phyloP scores from a whole-genome alignment of 2,888 invertebrate genomes.

The Tetragnatha montana region DNA sequence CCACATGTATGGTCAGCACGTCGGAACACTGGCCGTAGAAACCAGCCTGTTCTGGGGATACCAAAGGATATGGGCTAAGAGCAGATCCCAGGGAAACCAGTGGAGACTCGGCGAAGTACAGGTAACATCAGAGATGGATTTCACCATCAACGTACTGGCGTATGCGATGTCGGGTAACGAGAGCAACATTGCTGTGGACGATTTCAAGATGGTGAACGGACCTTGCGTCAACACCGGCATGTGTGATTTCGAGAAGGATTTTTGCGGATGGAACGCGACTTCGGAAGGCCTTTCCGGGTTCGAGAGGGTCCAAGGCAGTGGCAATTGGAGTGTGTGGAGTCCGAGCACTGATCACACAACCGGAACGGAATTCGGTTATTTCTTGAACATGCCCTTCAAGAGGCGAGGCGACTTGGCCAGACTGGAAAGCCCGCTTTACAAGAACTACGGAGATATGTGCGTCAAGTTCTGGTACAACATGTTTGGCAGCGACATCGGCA shows the following conservation, averaged over 20 bases:
- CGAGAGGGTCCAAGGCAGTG: constrained; percentile 56
- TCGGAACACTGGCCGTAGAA: constrained; percentile 51
- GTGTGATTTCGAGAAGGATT: constrained; percentile 71
- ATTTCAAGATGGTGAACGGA: constrained; percentile 68
- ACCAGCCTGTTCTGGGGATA: neutral
- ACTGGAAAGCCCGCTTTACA: constrained; percentile 53
- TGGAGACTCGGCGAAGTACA: constrained; percentile 59
- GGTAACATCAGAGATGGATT: constrained; percentile 49
- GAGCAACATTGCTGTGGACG: constrained; percentile 71
- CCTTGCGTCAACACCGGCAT: constrained; percentile 46
- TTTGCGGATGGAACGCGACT: constrained; percentile 71
- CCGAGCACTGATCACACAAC: constrained; percentile 70
- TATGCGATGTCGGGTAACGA: neutral
- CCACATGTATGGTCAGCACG: constrained; percentile 74
- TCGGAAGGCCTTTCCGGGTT: constrained; percentile 50
- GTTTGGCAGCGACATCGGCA: constrained; percentile 73
- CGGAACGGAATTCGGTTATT: constrained; percentile 61
- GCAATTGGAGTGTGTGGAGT: constrained; percentile 55
- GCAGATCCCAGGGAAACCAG: constrained; percentile 56
- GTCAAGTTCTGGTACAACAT: constrained; percentile 70
- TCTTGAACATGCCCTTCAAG: constrained; percentile 56
- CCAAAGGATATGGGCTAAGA: constrained; percentile 5
- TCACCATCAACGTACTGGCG: constrained; percentile 49
- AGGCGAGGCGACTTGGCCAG: constrained; percentile 52
- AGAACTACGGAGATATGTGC: constrained; percentile 69